Base-by-base conservation (phyloP, 2,113 vertebrate genomes). In the Calypte anna region DNA sequence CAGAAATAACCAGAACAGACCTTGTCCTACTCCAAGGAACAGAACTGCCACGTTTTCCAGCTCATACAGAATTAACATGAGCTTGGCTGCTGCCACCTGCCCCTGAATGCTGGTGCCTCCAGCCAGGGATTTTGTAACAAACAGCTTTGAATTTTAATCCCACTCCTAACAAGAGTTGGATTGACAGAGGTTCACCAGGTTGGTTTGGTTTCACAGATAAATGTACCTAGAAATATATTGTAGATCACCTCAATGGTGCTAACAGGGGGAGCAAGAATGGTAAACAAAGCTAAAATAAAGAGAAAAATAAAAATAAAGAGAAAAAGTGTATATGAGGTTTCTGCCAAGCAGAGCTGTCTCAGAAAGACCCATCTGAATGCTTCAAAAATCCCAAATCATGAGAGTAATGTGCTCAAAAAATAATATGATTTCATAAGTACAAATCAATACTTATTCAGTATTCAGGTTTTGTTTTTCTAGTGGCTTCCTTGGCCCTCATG, bases 261-360 rank as follows among this genome's bases (percentile, higher is more conserved):
- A 88, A 40, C 28, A 76, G 50, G 43, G 24, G 7, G 51, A 63
- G 46, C 40, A 74, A 36, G 4, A 46, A 61, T 4, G 43, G 38
- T 24, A 68, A 94, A 79, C 38, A 51, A 40, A 54, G 67, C 28
- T 64, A 24, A 76, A 91, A 72, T 59, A 75, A 88, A 20, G 44
- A 91, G 66, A 85, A 90, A 90, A 76, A 88, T 33, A 33, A 24
- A 76, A 91, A 72, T 59, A 75, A 88, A 20, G 44, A 91, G 66
- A 85, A 90, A 90, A 76, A 88, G 25, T 43, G 4, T 46, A 5
- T 43, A 31, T 78, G 23, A 31, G 30, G 24, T 88, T 93, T 82
- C 53, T 94, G 70, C 44, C 50, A 68, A 67, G 53, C 38, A 79
- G 69, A 86, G 22, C 30, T 86, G 66, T 81, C 40, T 58, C 6